Conservation (phyloP, 2,888 invertebrate species). For the Poecilus cupreus region DNA sequence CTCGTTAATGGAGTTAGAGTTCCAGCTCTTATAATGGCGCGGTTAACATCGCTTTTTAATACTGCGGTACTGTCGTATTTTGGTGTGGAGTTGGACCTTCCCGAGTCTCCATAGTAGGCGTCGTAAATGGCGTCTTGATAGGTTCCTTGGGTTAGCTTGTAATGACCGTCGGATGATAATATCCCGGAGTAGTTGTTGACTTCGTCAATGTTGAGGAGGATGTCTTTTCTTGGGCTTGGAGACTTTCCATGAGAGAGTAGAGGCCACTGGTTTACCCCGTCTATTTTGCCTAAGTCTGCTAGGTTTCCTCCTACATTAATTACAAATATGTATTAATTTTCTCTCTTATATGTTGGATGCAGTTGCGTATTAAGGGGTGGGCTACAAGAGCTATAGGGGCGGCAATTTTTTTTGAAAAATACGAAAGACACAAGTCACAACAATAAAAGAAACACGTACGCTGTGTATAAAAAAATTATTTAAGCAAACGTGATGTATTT, state of each 20-base stretch:
- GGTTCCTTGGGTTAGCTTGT: conserved; percentile 68
- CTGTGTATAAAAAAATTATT: neutral
- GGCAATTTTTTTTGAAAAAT: neutral
- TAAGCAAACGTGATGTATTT: neutral
- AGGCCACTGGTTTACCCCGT: conserved; percentile 71
- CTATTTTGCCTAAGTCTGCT: conserved; percentile 66
- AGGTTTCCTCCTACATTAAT: conserved; percentile 70
- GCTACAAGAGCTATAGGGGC: neutral
- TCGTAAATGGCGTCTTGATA: conserved; percentile 43
- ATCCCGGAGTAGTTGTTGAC: conserved; percentile 69
- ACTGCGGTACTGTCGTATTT: conserved; percentile 37
- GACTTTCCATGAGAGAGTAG: conserved; percentile 64
- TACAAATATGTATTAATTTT: neutral
- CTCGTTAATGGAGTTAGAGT: neutral
- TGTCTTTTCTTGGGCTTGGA: conserved; percentile 60
- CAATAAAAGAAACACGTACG: too few relatives aligned
- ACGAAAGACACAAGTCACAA: too few relatives aligned
- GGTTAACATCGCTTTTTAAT: conserved; percentile 55
- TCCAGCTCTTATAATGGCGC: neutral
- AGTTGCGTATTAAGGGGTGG: too few relatives aligned
- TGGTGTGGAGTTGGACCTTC: conserved; percentile 4
- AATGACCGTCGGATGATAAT: conserved; percentile 66
- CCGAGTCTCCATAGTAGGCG: conserved; percentile 41
- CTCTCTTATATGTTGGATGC: too few relatives aligned
- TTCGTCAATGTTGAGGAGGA: conserved; percentile 70